Base-by-base conservation (phyloP, 2,797 vertebrate genomes). In the Enteromius trimaculatus region DNA sequence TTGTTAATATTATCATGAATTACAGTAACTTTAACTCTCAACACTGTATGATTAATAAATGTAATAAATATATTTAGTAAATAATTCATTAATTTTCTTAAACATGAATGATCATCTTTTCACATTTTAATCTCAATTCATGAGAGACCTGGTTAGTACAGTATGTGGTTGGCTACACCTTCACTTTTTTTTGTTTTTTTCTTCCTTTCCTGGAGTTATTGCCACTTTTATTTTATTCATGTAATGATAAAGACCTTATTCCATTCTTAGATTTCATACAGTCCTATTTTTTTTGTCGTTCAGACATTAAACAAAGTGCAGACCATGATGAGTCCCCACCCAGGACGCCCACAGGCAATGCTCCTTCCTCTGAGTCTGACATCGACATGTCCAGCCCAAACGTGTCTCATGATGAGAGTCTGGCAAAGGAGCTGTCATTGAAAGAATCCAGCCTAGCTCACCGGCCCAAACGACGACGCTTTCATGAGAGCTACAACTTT, bases 401-500 rank as follows among this genome's bases (percentile, higher is more conserved):
- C 0, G 96, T 95, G 23, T 97, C 97, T 74, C 96, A 98, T 4
- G 98, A 99, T 82, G 98, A 99, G 93, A 95, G 97, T 84, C 85
- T 98, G 87, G 97, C 98, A 71, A 98, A 98, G 93, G 98, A 98
- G 91, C 93, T 97, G 94, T 98, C 97, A 14, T 92, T 98, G 89
- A 98, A 98, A 93, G 98, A 99, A 86, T 97, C 98, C 0, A 96
- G 96, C 88, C 98, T 97, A 6, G 96, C 98, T 53, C 97, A 98
- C 89, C 95, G 97, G 39, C 98, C 98, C 82, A 99, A 99, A 87
- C 95, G 98, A 1, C 96, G 97, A 16, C 97, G 97, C 85, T 99
- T 99, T 92, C 98, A 99, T 6, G 98, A 99, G 91, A 99, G 97
- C 94, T 99, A 99, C 95, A 99, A 99, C 91, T 99, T 99, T 92